Percentiles rank a stretch among this genome's conserved stretches.
These are phyloP conservation scores for Cephus sareptanus DNA, from an alignment of 2,888 invertebrate genomes.

Conservation along the genomic window DNA sequence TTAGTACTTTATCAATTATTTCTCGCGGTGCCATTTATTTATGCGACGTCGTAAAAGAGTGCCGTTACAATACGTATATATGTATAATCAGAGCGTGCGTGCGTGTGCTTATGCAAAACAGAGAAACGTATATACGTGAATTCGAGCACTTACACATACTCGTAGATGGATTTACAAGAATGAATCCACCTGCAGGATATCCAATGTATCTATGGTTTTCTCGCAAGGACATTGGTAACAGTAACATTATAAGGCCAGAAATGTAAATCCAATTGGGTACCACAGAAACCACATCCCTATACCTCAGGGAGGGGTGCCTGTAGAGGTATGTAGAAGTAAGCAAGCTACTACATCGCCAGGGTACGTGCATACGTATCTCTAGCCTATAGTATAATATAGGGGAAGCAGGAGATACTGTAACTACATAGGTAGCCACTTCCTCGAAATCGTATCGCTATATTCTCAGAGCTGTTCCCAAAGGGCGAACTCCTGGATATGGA, in stretches of 20 bases:
- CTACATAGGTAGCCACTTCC: conserved; percentile 20
- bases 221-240: background rate
- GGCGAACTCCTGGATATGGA: conserved; percentile 27
- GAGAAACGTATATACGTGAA: background rate
- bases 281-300: background rate
- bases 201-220: background rate
- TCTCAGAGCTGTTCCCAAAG: conserved; percentile 13
- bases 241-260: background rate
- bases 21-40: too few species aligned
- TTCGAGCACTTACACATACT: background rate
- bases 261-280: background rate
- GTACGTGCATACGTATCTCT: background rate
- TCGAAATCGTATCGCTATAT: conserved; percentile 28
- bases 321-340: background rate
- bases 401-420: background rate
- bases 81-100: too few species aligned
- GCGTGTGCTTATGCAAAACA: background rate
- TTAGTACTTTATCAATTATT: too few species aligned
- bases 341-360: background rate
- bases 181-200: background rate
- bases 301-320: background rate
- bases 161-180: background rate
- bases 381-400: background rate
- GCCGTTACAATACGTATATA: too few species aligned
- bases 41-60: too few species aligned